Base-by-base conservation (phyloP, 2,888 invertebrate species). In the Eupithecia subumbrata region DNA sequence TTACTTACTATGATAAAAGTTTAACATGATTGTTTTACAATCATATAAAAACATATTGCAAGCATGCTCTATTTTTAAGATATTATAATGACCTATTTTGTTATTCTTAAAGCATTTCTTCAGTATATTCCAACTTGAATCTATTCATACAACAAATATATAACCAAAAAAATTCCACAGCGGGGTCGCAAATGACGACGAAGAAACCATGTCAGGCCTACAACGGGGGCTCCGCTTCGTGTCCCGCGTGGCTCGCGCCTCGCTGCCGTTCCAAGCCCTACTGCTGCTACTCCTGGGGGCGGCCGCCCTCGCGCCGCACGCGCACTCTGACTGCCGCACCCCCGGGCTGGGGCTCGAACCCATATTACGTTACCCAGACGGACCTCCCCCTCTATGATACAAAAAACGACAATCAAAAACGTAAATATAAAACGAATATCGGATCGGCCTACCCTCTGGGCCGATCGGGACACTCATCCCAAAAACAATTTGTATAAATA, bases 201-300 rank as follows among this genome's bases (percentile, higher is more conserved):
- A 89, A 69, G 87, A 84, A 64, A 86, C 88, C 18, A 81, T 94
- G 78, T 85, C 88, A 18, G 85, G 92, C 14, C 95, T 98, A 86
- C 90, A 88, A 78, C 96, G 97, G 85, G 97, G 98, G 75, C 97
- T 97, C 85, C 96, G 97, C 81, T 98, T 98, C 96, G 96, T 98
- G 90, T 97, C 97, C 84, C 97, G 99, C 87, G 98, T 98, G 83
- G 96, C 98, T 81, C 96, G 98, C 88, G 98, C 98, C 73, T 98
- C 99, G 34, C 95, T 99, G 82, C 99, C 99, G 72, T 97, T 99
- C 90, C 99, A 99, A 95, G 98, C 98, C 79, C 95, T 99, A 85
- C 97, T 99, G 95, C 96, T 99, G 84, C 95, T 99, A 78, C 96
- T 99, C 85, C 96, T 99, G 86, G 99, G 99, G 76, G 97, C 98